Percentiles rank a stretch among this genome's conserved stretches.
Conservation (phyloP, 1,140 invertebrate species). For the Mactra quadrangularis region DNA sequence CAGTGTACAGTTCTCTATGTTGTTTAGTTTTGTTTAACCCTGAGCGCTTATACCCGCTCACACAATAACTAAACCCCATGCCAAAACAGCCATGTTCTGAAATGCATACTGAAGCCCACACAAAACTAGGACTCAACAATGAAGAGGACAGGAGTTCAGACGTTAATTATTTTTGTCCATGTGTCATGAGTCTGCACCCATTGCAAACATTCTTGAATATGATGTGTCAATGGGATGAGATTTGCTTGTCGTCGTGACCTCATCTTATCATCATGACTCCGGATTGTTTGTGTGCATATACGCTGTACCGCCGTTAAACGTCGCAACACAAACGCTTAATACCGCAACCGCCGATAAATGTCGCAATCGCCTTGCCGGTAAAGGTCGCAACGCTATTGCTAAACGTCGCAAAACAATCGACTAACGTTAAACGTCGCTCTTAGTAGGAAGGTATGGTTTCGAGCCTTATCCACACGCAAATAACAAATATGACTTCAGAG, state of each 20-base stretch:
- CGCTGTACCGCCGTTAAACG: too few species aligned
- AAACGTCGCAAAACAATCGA: too few species aligned
- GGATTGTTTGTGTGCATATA: slow-evolving; percentile 9
- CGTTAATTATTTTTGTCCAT: slow-evolving; percentile 4
- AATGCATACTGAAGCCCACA: slow-evolving; percentile 9
- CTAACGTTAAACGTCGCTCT: too few species aligned
- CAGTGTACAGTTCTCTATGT: slow-evolving; percentile 25
- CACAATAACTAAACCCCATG: slow-evolving; percentile 23
- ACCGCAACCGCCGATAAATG: too few species aligned
- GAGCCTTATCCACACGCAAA: too few species aligned
- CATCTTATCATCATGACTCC: background rate
- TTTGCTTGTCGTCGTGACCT: background rate
- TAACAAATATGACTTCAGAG: too few species aligned
- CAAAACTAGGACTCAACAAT: slow-evolving; percentile 7
- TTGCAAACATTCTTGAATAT: slow-evolving; percentile 27
- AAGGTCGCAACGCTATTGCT: too few species aligned
- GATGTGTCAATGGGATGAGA: background rate
- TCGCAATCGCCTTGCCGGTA: too few species aligned
- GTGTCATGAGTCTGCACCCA: slow-evolving; percentile 6
- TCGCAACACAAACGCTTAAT: too few species aligned
- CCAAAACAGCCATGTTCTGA: slow-evolving; percentile 17
- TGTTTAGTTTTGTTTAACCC: background rate
- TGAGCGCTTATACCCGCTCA: slow-evolving; percentile 27
- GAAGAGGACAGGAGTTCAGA: slow-evolving; percentile 4
- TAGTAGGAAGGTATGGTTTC: too few species aligned